Base-by-base conservation (phyloP, 2,797 vertebrate species). In the Poecile montanus region DNA sequence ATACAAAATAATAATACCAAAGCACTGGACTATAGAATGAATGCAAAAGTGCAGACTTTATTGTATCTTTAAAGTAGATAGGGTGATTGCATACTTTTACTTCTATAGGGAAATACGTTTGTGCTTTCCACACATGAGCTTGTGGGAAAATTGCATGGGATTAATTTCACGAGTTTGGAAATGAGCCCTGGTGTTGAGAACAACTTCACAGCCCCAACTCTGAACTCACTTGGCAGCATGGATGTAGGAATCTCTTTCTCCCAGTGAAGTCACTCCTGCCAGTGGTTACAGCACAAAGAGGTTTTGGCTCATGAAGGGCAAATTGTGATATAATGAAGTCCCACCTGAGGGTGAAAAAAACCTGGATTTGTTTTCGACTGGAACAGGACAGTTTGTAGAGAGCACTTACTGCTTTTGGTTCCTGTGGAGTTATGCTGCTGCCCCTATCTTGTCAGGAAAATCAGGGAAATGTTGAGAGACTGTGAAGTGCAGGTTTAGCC, bases 131-230 rank as follows among this genome's bases (percentile, higher is more conserved):
- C 27, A 45, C 34, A 66, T 2, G 7, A 68, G 11, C 23, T 81
- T 91, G 58, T 90, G 92, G 76, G 85, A 91, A 96, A 95, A 93
- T 72, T 94, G 53, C 62, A 63, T 32, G n/a, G 62, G 36, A 85
- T 75, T 86, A 79, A 95, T 95, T 94, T 95, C 85, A 93, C 4
- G 27, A 85, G 66, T 90, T 88, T 97, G 92, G 89, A 96, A 93
- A 67, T 57, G 30, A 79, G 88, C 94, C 91, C 76, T 85, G 38
- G 14, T 90, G 62, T 86, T 88, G 66, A 95, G 88, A 91, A 84
- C 88, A 76, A 92, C 79, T 91, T 93, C 83, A 83, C 16, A 94
- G 53, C 38, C 82, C 40, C 40, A 91, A 74, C 71, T 88, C 70
- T 81, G 79, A 81, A 78, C 53, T 85, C 48, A 91, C 57, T 94